Base-by-base conservation (phyloP, 1,140 invertebrate genomes). In the Calycopis cecrops region DNA sequence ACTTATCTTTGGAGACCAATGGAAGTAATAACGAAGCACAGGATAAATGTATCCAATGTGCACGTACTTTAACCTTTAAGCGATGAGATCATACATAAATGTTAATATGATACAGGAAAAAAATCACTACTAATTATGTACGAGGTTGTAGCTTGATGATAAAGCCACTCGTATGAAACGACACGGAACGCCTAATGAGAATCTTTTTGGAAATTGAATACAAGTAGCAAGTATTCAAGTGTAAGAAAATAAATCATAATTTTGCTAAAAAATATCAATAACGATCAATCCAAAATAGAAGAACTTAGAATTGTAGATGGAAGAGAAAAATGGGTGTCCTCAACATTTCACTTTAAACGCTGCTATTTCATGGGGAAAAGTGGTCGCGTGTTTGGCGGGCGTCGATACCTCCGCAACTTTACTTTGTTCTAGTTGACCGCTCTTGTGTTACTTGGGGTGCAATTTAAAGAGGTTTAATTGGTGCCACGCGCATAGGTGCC, bases 371-470 rank as follows among this genome's bases (percentile, higher is more conserved):
- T 69, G 65, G 59, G 21, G 21, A 69, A 71, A 72, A 60, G 67
- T 17, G 40, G 70, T 64, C 74, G 71, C 69, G 79, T 75, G 79
- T 78, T 70, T 65, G 60, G 60, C 73, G 69, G 70, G 69, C 69
- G 73, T 62, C 63, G 70, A 70, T 67, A 68, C 64, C 68, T 63
- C 40, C 40, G 53, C 58, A 50, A 58, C 63, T 60, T 53, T 51
- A 38, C 57, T 67, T 52, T 55, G 81, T 85, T 85, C 73, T 61
- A 57, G 57, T 58, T 76, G 83, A 77, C 71, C 75, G 71, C 70
- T 74, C 79, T 77, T 66, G 78, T 67, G 74, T 55, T 72, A 78
- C 78, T 60, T 37, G 35, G 21, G 18, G 57, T 65, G 55, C 56
- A 56, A 75, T 67, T 70, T 69, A 59, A 50, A 34, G 48, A 35